phyloP scores from a whole-genome alignment of 2,113 vertebrate genomes.

The Benitochromis conjunctus region DNA sequence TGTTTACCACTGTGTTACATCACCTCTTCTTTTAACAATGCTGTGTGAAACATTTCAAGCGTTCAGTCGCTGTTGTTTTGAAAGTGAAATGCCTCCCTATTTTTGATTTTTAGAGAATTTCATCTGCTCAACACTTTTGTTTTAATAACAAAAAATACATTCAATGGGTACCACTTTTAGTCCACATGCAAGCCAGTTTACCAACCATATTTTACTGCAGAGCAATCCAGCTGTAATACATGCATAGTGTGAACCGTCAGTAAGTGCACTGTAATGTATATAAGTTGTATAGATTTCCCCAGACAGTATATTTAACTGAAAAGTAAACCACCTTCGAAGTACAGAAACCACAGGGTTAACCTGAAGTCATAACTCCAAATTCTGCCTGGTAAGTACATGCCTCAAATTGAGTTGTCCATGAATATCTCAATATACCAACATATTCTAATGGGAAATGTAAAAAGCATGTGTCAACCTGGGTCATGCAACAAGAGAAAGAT shows the following conservation, averaged over 20 bases:
- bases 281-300: neutral
- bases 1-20: neutral
- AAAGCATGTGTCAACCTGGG: neutral
- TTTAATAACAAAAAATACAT: neutral
- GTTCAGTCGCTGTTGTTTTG: neutral
- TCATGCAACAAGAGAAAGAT: neutral
- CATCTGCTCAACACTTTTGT: neutral
- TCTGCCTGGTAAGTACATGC: neutral
- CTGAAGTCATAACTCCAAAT: neutral
- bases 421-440: neutral
- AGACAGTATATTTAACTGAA: neutral
- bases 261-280: neutral
- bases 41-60: neutral
- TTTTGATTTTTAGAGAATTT: neutral
- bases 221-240: neutral
- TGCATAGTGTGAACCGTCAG: neutral
- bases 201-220: neutral
- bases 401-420: neutral
- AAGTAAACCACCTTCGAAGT: neutral
- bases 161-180: neutral
- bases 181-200: neutral
- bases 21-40: neutral
- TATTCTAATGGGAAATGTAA: neutral
- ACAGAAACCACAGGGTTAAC: neutral
- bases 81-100: neutral